phyloP scores from a whole-genome alignment of 2,797 vertebrate genomes.

The Lateolabrax maculatus region DNA sequence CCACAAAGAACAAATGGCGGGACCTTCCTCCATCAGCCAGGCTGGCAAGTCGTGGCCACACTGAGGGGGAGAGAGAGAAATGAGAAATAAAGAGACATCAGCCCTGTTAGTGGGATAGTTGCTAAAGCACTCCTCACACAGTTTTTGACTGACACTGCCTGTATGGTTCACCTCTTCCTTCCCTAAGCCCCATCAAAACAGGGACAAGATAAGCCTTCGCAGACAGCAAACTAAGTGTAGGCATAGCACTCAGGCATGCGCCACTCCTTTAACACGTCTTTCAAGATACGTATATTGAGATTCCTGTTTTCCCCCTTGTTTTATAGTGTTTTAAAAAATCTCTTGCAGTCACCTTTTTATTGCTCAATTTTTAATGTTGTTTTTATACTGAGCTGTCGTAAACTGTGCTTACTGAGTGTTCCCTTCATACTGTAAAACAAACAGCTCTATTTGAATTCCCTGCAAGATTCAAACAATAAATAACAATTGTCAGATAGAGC shows the following conservation, averaged over 20 bases:
- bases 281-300: constrained; percentile 41
- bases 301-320: constrained; percentile 11
- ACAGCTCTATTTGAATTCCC: constrained; percentile 14
- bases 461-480: constrained; percentile 26
- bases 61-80: constrained; percentile 24
- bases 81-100: constrained; percentile 49
- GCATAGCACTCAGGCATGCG: constrained; percentile 49
- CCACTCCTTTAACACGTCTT: constrained; percentile 52
- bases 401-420: not conserved
- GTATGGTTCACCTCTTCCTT: constrained; percentile 64
- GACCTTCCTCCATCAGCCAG: constrained; percentile 48
- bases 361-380: constrained; percentile 10
- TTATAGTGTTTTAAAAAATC: constrained; percentile 3
- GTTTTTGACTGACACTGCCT: constrained; percentile 64
- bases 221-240: constrained; percentile 62
- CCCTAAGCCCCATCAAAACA: constrained; percentile 65
- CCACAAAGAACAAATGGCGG: constrained; percentile 47
- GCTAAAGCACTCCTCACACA: constrained; percentile 38
- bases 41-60: constrained; percentile 40
- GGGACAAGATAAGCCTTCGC: constrained; percentile 68
- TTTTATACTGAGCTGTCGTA: constrained; percentile 1
- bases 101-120: constrained; percentile 44
- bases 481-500: constrained; percentile 24
- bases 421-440: constrained; percentile 33
- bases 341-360: constrained; percentile 21